Evolutionary conservation across 2,797 vertebrate species (phyloP).

Genomic region (Sebastes kiyomatsui): DNA sequence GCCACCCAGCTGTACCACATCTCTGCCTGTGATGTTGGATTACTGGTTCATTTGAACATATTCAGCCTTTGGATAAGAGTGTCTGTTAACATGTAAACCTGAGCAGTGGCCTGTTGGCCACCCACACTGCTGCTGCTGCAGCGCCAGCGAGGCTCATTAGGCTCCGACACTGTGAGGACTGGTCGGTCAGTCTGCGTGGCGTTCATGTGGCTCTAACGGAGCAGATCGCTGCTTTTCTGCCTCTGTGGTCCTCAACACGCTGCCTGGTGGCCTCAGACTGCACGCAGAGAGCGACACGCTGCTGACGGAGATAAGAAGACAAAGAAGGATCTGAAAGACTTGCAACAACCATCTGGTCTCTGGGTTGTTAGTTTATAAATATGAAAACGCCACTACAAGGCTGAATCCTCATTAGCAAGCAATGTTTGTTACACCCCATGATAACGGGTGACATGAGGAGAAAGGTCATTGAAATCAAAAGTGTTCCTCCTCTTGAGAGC

Average conservation of each 20-base stretch:
- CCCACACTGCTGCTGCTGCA: background rate
- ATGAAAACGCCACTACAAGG: background rate
- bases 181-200: background rate
- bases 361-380: background rate
- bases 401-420: background rate
- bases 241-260: background rate
- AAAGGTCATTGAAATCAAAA: background rate
- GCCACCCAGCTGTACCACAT: background rate
- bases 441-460: background rate
- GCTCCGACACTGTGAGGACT: background rate
- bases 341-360: background rate
- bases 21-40: background rate
- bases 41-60: background rate
- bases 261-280: background rate
- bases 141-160: background rate
- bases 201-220: background rate
- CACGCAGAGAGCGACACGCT: background rate
- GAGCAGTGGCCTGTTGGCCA: background rate
- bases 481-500: no score
- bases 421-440: background rate
- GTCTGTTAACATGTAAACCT: background rate
- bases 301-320: background rate
- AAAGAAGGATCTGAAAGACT: background rate
- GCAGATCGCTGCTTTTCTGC: slow-evolving; percentile 7
- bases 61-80: background rate